Conservation (phyloP, 37 sponge, comb jelly and placozoan genomes). For the Halichondria panicea region DNA sequence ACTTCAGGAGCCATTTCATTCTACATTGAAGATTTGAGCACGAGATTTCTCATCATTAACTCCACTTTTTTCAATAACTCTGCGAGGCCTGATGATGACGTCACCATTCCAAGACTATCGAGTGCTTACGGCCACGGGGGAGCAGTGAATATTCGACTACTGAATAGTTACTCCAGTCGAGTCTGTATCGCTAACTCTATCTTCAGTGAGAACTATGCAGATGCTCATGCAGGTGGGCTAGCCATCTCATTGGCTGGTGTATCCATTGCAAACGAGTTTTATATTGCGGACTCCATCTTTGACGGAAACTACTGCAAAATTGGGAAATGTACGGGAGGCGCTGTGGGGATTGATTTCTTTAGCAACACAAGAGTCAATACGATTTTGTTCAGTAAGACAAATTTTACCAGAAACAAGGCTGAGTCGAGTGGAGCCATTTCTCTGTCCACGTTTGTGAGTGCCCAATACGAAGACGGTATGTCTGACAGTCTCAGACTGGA, state of each 20-base stretch:
- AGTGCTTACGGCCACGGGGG: slow-evolving; percentile 57
- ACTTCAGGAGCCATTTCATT: slow-evolving; percentile 54
- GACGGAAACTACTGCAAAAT: slow-evolving; percentile 32
- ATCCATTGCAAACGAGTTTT: slow-evolving; percentile 10
- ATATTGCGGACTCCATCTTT: slow-evolving; percentile 24
- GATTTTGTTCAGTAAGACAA: slow-evolving; percentile 16
- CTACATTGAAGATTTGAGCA: slow-evolving; percentile 1
- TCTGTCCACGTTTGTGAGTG: slow-evolving; percentile 32
- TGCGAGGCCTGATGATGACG: slow-evolving; percentile 14
- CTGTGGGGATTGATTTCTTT: slow-evolving; percentile 50
- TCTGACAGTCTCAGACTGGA: slow-evolving; percentile 24
- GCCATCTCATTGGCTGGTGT: slow-evolving; percentile 23
- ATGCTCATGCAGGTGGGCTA: slow-evolving; percentile 56
- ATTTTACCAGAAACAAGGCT: slow-evolving; percentile 49
- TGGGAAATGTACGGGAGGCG: slow-evolving; percentile 60
- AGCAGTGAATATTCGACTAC: slow-evolving; percentile 29
- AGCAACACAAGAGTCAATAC: slow-evolving; percentile 17
- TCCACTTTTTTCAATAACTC: slow-evolving; percentile 30
- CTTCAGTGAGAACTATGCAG: slow-evolving; percentile 49
- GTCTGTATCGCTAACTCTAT: slow-evolving; percentile 32
- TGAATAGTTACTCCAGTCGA: neutral
- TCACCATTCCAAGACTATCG: neutral
- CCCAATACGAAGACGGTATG: neutral
- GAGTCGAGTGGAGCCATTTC: slow-evolving; percentile 52
- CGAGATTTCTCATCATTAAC: slow-evolving; percentile 1